These are phyloP conservation scores for Crotophaga sulcirostris DNA, from an alignment of 2,113 vertebrate species.

Conservation along the genomic window DNA sequence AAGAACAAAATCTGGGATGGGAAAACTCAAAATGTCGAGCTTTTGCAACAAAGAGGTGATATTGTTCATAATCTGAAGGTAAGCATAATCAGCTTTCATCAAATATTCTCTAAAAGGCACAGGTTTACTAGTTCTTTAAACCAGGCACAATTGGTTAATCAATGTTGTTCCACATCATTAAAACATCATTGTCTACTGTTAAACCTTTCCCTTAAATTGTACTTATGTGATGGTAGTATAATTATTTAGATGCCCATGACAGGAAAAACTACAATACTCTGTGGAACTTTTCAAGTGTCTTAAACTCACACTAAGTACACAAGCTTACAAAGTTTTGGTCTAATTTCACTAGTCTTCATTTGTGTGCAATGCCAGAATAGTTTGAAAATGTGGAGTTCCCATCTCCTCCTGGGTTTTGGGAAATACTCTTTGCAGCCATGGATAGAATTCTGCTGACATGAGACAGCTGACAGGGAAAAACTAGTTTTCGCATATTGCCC, in stretches of 20 bases:
- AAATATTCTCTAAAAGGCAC: not conserved
- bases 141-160: not conserved
- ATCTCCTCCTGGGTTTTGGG: not conserved
- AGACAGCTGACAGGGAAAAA: not conserved
- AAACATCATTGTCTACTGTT: not conserved
- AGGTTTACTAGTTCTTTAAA: not conserved
- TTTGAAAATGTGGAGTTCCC: not conserved
- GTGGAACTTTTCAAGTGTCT: not conserved
- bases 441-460: not conserved
- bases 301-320: not conserved
- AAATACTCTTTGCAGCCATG: not conserved
- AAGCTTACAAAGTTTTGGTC: not conserved
- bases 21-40: not conserved
- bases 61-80: not conserved
- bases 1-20: not conserved
- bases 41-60: not conserved
- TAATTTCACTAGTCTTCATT: not conserved
- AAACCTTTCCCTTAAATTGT: not conserved
- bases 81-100: not conserved
- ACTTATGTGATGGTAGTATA: not conserved
- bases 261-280: not conserved
- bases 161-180: not conserved
- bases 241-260: not conserved
- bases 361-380: not conserved
- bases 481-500: not conserved